Base-by-base conservation (phyloP, 2,113 vertebrate genomes). In the Melanerpes formicivorus region DNA sequence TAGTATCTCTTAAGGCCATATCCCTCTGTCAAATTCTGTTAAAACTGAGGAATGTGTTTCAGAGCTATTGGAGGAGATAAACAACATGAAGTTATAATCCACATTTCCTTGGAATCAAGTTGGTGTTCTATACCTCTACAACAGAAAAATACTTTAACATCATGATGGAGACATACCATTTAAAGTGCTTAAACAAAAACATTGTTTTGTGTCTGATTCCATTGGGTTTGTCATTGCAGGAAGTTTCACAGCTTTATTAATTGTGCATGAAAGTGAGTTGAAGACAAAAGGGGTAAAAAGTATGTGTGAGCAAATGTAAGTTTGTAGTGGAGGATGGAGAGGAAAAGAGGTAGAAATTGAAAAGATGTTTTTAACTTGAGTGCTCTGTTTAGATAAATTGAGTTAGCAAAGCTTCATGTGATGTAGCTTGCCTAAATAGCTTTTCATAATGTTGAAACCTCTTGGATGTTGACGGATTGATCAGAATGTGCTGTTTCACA, bases 21-120 rank as follows among this genome's bases (percentile, higher is more conserved):
- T 77, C 67, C 50, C 54, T 76, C 75, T 91, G 92, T 91, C 90
- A 93, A 50, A 63, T 90, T 54, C 54, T 48, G 55, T 93, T 90
- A 70, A 82, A 91, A 73, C 3, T 5, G 40, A 90, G 50, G 16
- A 66, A 64, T 14, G 4, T 82, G 75, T 80, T 94, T 78, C 44
- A 87, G 79, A 89, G 81, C 78, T 71, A 59, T 64, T 71, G 58
- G 66, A 79, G 22, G 46, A 91, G 58, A 87, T 27, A 64, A 94
- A 52, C 27, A 52, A 42, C 2, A 1, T 89, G 78, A 81, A 75
- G 37, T 72, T 80, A 64, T 17, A 72, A 67, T 75, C 44, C 54
- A 84, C 32, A 48, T 89, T 94, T 84, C 78, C 37, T 64, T 42
- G n/a, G 58, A 52, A 64, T 75, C 30, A 54, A 30, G 29, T 23